Evolutionary conservation across 1,140 invertebrate genomes (phyloP).

Genomic region (Rhyacophila brunnea): DNA sequence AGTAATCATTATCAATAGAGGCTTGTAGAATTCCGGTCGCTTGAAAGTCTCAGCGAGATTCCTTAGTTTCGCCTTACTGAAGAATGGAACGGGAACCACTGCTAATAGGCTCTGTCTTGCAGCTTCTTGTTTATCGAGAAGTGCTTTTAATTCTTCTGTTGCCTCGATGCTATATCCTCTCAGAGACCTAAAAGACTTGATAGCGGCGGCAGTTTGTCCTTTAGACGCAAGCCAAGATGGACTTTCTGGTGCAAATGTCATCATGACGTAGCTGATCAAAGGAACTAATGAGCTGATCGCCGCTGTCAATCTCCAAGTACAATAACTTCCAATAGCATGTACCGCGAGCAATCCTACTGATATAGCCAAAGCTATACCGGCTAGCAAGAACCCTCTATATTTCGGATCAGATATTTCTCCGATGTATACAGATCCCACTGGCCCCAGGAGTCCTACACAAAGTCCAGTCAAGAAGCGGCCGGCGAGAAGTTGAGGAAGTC

Average conservation of each 20-base stretch:
- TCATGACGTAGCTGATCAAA: constrained; percentile 47
- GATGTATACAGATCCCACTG: constrained; percentile 55
- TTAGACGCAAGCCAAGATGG: constrained; percentile 67
- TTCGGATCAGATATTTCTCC: constrained; percentile 59
- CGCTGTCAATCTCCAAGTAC: constrained; percentile 60
- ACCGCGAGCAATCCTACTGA: constrained; percentile 56
- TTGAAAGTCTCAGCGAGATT: constrained; percentile 42
- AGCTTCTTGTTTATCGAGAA: constrained; percentile 47
- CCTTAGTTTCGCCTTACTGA: constrained; percentile 22
- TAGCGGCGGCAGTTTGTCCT: constrained; percentile 52
- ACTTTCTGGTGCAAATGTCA: constrained; percentile 65
- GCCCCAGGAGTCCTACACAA: constrained; percentile 53
- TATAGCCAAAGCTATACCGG: constrained; percentile 54
- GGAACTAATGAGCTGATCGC: constrained; percentile 54
- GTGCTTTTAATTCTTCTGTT: constrained; percentile 49
- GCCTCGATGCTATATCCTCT: constrained; percentile 52
- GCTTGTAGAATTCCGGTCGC: constrained; percentile 54
- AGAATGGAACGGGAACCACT: constrained; percentile 27
- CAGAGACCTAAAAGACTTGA: constrained; percentile 53
- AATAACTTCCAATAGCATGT: constrained; percentile 61
- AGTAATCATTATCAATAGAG: constrained; percentile 59
- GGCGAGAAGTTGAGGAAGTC: constrained; percentile 54
- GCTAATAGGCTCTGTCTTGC: constrained; percentile 38
- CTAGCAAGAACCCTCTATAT: constrained; percentile 59
- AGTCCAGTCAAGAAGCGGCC: constrained; percentile 69